Conservation (phyloP, 2,888 invertebrate genomes). For the Eristalis arbustorum region DNA sequence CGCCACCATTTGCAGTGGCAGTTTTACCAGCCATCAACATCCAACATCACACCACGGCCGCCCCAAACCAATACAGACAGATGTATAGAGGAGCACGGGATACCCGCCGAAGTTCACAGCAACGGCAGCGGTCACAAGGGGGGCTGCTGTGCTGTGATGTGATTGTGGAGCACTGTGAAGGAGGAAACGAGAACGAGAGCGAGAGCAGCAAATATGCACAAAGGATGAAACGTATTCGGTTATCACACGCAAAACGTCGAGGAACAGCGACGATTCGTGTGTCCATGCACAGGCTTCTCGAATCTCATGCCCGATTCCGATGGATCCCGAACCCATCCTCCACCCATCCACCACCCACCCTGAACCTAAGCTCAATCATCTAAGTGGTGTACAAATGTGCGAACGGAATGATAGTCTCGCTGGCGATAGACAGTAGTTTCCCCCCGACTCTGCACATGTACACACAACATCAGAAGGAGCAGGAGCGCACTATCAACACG, state of each 20-base stretch:
- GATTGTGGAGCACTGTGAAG: constrained; percentile 2
- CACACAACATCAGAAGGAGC: constrained; percentile 28
- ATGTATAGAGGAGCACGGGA: constrained; percentile 50
- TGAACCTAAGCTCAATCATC: constrained; percentile 68
- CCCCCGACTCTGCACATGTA: constrained; percentile 9
- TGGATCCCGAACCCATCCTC: neutral
- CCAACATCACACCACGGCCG: neutral
- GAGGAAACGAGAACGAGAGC: constrained; percentile 46
- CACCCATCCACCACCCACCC: neutral
- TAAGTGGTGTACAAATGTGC: constrained; percentile 60
- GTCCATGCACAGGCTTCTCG: constrained; percentile 59
- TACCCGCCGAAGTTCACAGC: constrained; percentile 17
- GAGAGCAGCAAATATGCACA: constrained; percentile 62
- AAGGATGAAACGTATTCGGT: constrained; percentile 63
- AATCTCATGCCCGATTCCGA: constrained; percentile 13
- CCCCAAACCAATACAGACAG: constrained; percentile 46
- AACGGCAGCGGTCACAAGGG: constrained; percentile 3
- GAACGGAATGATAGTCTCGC: constrained; percentile 10
- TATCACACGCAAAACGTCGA: constrained; percentile 59
- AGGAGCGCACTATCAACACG: constrained; percentile 13
- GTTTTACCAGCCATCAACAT: neutral
- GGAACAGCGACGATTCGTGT: constrained; percentile 58
- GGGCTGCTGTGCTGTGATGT: constrained; percentile 1
- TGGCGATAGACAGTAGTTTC: constrained; percentile 39
- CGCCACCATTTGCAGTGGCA: neutral